phyloP scores from a whole-genome alignment of 2,113 vertebrate genomes.

The Formicarius rufipectus region DNA sequence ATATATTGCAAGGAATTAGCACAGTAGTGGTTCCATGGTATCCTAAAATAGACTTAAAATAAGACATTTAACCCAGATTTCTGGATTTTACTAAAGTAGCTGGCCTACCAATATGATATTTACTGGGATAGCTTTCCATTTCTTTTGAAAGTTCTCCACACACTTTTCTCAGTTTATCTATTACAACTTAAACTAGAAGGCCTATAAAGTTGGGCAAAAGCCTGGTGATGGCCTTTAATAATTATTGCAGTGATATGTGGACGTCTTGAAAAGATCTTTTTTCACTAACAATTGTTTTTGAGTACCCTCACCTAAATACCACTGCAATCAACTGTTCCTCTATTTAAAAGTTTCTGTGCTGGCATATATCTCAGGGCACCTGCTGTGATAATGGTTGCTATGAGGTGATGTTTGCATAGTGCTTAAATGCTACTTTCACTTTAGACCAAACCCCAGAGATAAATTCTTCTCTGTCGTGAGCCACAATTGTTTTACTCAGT shows the following conservation, averaged over 20 bases:
- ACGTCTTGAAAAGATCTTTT: not conserved
- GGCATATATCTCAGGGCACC: not conserved
- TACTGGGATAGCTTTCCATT: not conserved
- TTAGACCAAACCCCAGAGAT: not conserved
- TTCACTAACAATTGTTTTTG: not conserved
- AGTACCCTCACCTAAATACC: not conserved
- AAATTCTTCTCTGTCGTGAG: not conserved
- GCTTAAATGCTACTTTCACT: not conserved
- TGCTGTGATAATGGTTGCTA: not conserved
- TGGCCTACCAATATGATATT: not conserved
- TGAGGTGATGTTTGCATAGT: not conserved
- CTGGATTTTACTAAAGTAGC: not conserved
- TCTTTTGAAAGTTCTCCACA: not conserved
- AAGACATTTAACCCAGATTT: not conserved
- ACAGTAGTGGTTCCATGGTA: not conserved
- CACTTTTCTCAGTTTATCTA: not conserved
- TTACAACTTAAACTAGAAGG: not conserved
- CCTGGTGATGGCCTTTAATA: not conserved
- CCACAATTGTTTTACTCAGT: rapidly evolving
- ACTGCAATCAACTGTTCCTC: not conserved
- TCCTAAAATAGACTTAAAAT: not conserved
- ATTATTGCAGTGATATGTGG: not conserved
- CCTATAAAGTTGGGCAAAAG: not conserved
- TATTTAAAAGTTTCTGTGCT: not conserved
- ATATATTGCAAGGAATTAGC: not conserved